Conservation (phyloP, 1,140 invertebrate species). For the Elysia chlorotica region DNA sequence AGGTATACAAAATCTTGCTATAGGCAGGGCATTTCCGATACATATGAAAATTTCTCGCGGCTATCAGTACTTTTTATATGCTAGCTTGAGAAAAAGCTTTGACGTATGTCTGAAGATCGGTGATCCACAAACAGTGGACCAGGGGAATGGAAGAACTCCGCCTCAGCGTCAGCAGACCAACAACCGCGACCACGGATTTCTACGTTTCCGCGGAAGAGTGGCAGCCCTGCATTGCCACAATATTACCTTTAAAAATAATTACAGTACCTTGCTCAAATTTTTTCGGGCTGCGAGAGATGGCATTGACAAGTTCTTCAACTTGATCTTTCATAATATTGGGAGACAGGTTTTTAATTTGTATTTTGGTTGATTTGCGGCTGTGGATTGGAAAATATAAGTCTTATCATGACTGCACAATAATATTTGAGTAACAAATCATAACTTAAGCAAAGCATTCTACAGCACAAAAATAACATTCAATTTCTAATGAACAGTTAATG, state of each 20-base stretch:
- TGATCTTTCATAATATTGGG: conserved; percentile 5
- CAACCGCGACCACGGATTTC: background rate
- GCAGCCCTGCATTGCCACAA: background rate
- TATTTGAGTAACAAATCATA: background rate
- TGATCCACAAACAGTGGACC: background rate
- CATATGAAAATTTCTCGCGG: no score
- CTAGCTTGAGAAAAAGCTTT: background rate
- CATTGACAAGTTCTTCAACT: conserved; percentile 21
- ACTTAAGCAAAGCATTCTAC: background rate
- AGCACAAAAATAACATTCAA: background rate
- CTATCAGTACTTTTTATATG: no score
- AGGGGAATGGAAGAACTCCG: background rate
- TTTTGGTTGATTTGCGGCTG: conserved; percentile 15
- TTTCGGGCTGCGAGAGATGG: conserved; percentile 5
- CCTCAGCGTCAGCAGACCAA: no score
- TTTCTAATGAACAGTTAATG: background rate
- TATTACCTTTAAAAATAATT: background rate
- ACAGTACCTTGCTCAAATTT: conserved; percentile 21
- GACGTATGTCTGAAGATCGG: background rate
- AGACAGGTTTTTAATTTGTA: conserved; percentile 12
- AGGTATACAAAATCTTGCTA: no score
- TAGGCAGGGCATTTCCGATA: no score
- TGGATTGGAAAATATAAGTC: background rate
- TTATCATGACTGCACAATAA: background rate
- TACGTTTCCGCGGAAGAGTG: background rate